Evolutionary conservation across 1,140 invertebrate genomes (phyloP).

Genomic region (Zophobas morio): DNA sequence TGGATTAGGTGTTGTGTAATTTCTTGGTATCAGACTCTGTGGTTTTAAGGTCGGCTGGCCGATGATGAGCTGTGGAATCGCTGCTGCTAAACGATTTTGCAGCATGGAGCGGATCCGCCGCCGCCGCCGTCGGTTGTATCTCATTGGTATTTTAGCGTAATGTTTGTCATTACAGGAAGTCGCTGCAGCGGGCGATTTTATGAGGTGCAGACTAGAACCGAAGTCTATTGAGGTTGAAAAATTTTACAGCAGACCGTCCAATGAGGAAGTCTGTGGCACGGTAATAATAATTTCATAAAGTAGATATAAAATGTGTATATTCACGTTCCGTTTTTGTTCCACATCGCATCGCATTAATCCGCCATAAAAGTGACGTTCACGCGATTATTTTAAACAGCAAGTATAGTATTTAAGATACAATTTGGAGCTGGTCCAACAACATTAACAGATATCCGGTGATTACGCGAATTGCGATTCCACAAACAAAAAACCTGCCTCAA

Average conservation of each 20-base stretch:
- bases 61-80: neutral
- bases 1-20: neutral
- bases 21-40: slow-evolving; percentile 3
- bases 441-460: slow-evolving; percentile 48
- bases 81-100: neutral
- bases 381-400: slow-evolving; percentile 35
- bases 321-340: slow-evolving; percentile 22
- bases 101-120: slow-evolving; percentile 3
- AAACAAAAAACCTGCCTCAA: slow-evolving; percentile 51
- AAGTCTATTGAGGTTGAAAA: slow-evolving; percentile 24
- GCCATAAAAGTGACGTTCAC: slow-evolving; percentile 18
- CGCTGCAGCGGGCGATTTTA: slow-evolving; percentile 37
- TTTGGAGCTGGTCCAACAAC: slow-evolving; percentile 44
- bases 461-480: slow-evolving; percentile 38
- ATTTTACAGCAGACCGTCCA: slow-evolving; percentile 30
- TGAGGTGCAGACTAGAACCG: slow-evolving; percentile 37
- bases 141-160: slow-evolving; percentile 15
- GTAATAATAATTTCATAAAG: slow-evolving; percentile 40
- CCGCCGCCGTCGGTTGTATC: neutral
- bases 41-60: neutral
- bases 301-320: slow-evolving; percentile 38
- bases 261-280: slow-evolving; percentile 16
- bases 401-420: slow-evolving; percentile 28
- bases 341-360: slow-evolving; percentile 12
- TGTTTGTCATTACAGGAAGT: slow-evolving; percentile 41